A percentile compares a stretch with the other conserved stretches of the same genome.
Evolutionary conservation across 2,888 invertebrate species (phyloP).

Genomic region (Tetramorium bicarinatum): DNA sequence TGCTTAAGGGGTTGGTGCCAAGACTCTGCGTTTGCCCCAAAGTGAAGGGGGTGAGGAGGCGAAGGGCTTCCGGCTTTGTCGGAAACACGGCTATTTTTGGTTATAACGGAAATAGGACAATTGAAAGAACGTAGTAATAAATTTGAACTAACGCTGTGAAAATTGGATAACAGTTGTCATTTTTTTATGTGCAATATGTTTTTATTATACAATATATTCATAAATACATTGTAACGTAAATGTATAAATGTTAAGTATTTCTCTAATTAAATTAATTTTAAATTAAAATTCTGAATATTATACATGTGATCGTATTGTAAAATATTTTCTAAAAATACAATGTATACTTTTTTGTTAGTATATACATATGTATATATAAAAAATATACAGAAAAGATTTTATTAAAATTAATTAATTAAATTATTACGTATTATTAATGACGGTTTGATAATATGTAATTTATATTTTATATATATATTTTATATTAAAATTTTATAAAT

Average conservation of each 20-base stretch:
- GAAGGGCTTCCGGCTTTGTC: conserved; percentile 5
- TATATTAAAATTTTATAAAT: neutral
- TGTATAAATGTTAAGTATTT: neutral
- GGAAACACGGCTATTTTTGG: neutral
- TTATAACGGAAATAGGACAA: conserved; percentile 5
- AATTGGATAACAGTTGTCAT: neutral
- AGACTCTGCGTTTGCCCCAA: conserved; percentile 75
- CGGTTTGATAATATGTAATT: neutral
- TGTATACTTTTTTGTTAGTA: too few species aligned
- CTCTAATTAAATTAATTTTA: neutral
- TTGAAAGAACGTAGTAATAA: neutral
- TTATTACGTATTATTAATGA: neutral
- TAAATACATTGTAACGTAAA: neutral
- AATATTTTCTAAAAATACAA: neutral
- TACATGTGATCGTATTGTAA: neutral
- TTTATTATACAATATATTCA: neutral
- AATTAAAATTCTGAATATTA: conserved; percentile 16
- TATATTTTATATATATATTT: neutral
- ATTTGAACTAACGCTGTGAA: neutral
- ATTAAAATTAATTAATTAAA: neutral
- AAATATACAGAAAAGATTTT: neutral
- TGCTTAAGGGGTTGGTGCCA: conserved; percentile 68
- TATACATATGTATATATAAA: neutral
- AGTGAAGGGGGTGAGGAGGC: conserved; percentile 55
- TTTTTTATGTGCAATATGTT: neutral